These are phyloP conservation scores for Liparis tanakae DNA, from an alignment of 2,797 vertebrate species.

Conservation along the genomic window DNA sequence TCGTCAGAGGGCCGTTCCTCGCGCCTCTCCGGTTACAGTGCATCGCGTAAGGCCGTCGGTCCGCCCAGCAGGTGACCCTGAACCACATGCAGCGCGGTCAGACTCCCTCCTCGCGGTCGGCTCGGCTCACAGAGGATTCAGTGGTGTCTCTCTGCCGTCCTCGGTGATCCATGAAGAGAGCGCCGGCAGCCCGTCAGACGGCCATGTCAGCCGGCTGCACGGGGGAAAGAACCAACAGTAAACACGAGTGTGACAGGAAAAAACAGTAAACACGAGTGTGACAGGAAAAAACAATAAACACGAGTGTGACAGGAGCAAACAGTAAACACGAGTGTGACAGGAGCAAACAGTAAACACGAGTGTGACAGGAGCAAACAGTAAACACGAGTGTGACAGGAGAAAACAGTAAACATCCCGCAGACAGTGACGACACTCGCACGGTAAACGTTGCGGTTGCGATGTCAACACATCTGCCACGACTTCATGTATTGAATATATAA, in stretches of 20 bases:
- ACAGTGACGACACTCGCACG: neutral
- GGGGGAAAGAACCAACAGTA: slow-evolving; percentile 2
- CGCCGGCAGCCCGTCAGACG: slow-evolving; percentile 70
- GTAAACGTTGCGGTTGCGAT: neutral
- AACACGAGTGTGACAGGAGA: slow-evolving; percentile 18
- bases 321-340: slow-evolving; percentile 18
- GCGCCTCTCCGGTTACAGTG: slow-evolving; percentile 72
- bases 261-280: neutral
- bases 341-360: neutral
- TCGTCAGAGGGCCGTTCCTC: neutral
- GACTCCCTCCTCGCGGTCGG: slow-evolving; percentile 57
- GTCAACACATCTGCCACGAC: neutral
- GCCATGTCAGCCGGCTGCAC: slow-evolving; percentile 70
- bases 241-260: slow-evolving; percentile 18
- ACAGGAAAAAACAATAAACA: slow-evolving; percentile 10
- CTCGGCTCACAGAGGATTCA: slow-evolving; percentile 61
- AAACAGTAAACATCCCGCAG: slow-evolving; percentile 14
- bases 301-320: neutral
- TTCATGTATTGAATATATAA: neutral
- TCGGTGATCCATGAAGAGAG: slow-evolving; percentile 77
- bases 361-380: neutral
- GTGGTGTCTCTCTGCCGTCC: slow-evolving; percentile 65
- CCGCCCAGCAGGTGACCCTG: slow-evolving; percentile 73
- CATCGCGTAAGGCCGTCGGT: slow-evolving; percentile 76
- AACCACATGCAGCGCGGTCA: slow-evolving; percentile 78